Percentiles rank a stretch among this genome's conserved stretches.
Conservation (phyloP, 1,140 invertebrate species). For the Sarcophaga peregrina region DNA sequence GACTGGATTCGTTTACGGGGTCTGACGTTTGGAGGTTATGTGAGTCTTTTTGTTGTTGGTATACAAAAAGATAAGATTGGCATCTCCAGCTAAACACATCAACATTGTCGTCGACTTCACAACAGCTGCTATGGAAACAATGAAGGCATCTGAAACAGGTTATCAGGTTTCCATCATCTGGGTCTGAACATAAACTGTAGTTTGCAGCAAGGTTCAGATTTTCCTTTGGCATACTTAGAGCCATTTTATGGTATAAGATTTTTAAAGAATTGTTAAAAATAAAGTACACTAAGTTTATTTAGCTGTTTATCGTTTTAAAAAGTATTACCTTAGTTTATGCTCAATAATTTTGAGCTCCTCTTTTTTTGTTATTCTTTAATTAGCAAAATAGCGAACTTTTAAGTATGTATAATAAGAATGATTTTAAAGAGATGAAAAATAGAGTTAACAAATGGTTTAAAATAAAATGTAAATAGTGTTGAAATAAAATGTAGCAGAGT, state of each 20-base stretch:
- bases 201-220: background rate
- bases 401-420: no score
- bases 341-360: background rate
- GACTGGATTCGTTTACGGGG: background rate
- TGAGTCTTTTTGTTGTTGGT: background rate
- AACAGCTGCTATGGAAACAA: background rate
- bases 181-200: background rate
- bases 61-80: background rate
- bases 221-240: background rate
- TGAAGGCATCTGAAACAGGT: background rate
- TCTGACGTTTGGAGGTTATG: slow-evolving; percentile 6
- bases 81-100: background rate
- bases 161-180: background rate
- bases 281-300: background rate
- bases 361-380: background rate
- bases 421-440: background rate
- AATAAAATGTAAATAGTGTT: background rate
- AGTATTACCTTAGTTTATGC: background rate
- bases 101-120: background rate
- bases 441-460: no score
- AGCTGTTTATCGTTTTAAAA: background rate
- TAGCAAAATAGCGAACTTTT: background rate
- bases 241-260: background rate
- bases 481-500: background rate
- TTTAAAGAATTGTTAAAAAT: no score